Conservation (phyloP, 2,113 vertebrate genomes). For the Morone saxatilis region DNA sequence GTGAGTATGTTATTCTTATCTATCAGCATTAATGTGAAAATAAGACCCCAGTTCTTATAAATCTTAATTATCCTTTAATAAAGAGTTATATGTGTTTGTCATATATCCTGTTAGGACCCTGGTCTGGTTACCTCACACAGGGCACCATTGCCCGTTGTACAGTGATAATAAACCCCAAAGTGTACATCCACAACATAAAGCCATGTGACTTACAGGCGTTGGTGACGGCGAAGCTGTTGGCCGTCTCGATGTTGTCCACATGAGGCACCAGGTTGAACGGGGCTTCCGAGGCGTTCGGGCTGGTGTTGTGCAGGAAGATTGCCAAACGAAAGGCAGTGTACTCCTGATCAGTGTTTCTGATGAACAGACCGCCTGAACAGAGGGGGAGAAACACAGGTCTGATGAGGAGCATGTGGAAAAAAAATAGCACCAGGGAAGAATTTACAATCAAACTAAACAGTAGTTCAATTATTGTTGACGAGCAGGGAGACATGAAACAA, state of each 20-base stretch:
- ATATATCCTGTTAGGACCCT: too few species aligned
- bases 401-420: background rate
- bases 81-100: background rate
- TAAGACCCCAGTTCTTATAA: background rate
- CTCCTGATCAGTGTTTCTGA: slow-evolving; percentile 99
- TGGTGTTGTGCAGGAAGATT: slow-evolving; percentile 99
- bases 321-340: slow-evolving; percentile 98
- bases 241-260: slow-evolving; percentile 99
- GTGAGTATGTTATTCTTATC: background rate
- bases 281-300: slow-evolving; percentile 97
- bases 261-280: slow-evolving; percentile 99
- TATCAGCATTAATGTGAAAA: background rate
- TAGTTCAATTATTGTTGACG: background rate
- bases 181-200: background rate
- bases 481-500: background rate
- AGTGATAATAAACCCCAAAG: background rate
- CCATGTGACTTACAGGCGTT: slow-evolving; percentile 96
- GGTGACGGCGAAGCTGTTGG: slow-evolving; percentile 99
- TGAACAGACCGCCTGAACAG: slow-evolving; percentile 94
- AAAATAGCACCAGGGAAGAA: background rate
- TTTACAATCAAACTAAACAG: background rate
- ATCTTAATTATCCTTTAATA: background rate
- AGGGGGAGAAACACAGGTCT: background rate
- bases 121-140: too few species aligned
- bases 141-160: background rate